Base-by-base conservation (phyloP, 1,140 invertebrate species). In the Antheraea pernyi region DNA sequence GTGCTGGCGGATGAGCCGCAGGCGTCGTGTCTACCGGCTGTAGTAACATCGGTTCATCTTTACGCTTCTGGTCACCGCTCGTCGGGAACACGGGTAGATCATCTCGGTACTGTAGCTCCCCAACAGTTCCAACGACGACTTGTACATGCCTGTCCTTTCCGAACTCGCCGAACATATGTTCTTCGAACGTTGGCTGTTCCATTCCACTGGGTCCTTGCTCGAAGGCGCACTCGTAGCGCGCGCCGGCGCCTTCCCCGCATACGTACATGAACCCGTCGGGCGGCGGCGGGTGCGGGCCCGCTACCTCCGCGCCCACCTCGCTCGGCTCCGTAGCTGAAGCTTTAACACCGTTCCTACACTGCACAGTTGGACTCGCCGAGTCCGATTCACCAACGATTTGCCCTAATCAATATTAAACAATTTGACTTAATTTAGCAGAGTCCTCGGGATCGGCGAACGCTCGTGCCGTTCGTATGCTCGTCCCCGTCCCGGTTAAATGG, bases 151-250 rank as follows among this genome's bases (percentile, higher is more conserved):
- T 93, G 46, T 95, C 94, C 73, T 94, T 94, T 48, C 94, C 91
- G 84, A 96, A 97, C 81, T 97, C 96, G 70, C 93, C 93, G 82
- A 96, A 96, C 78, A 95, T 95, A 75, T 95, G 94, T 83, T 96
- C 96, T 80, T 96, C 96, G 89, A 96, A 97, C 37, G 94, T 93
- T 61, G 94, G 94, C 79, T 95, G 95, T 84, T 96, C 96, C 95
- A 96, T 96, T 46, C 71, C 76, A 30, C 72, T 72, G 0, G 68
- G 39, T 66, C 71, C 78, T 11, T 73, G 74, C 69, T 89, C 87
- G 79, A 88, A 89, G 78, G 85, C 72, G 78, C 86, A 89, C 71
- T 91, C 86, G 79, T 89, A 91, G 53, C 88, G 85, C 68, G 82
- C 71, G 30, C 75, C 82, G 72, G 73, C 71, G 70, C 73, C 69